Base-by-base conservation (phyloP, 2,888 invertebrate species). In the Pheosia gnoma region DNA sequence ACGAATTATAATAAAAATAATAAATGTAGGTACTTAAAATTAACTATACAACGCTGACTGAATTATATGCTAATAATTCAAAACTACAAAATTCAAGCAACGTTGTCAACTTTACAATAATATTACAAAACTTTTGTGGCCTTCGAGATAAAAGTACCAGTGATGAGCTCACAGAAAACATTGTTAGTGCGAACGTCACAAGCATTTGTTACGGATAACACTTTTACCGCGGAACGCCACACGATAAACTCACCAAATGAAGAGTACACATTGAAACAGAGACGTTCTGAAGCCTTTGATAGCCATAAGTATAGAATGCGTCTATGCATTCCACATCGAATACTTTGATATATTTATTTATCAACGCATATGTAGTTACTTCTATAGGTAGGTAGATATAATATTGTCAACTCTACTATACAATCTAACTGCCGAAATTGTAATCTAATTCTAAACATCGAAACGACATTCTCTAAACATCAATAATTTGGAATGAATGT, bases 251-350 rank as follows among this genome's bases (percentile, higher is more conserved):
- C 58, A 65, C 61, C 58, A 63, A 66, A 53, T 59, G 62, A 60
- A 63, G 66, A 62, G 66, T 72, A 62, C 61, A 64, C 60, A 65
- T 73, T 77, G 89, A 88, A 88, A 87, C 87, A 89, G 88, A 89
- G 89, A 89, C 88, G 86, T 86, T 86, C 79, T 73, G 62, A 79
- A 79, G 78, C 83, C 74, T 75, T 70, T 72, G 66, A 72, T 59
- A 65, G 60, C 63, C 61, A 65, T 65, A 75, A 70, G 45, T 25
- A 25, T 25, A 25, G 1, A 74, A 67, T 59, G 59, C 57, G 57
- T 59, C 66, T 71, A 68, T 63, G 59, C 61, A 59, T 59, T 56
- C 51, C 53, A 64, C 13, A 59, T 54, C 47, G 47, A 47, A 47
- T 47, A 47, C 47, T 47, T 47, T 43, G 0, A 9, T 9, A n/a